Percentiles rank a stretch among this genome's conserved stretches.
phyloP scores from a whole-genome alignment of 2,888 invertebrate species.

The Heliconius sara region DNA sequence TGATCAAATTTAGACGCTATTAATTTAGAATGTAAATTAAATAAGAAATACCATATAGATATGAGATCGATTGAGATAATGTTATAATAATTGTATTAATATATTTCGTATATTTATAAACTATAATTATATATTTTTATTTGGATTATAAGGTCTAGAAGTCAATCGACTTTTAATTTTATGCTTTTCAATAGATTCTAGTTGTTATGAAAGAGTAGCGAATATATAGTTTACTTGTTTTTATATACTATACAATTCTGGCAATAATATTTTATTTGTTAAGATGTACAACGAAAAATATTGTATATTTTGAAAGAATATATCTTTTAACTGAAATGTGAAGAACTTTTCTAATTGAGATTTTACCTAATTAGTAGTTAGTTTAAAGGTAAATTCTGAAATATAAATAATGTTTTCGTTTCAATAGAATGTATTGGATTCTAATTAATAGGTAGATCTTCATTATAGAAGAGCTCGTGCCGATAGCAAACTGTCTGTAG shows the following conservation, averaged over 20 bases:
- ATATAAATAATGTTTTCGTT: no score
- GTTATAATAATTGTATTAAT: conserved; percentile 13
- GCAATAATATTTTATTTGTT: neutral
- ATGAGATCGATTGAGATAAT: conserved; percentile 14
- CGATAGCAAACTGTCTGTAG: no score
- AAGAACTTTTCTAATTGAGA: neutral
- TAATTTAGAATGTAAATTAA: conserved; percentile 27
- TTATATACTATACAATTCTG: neutral
- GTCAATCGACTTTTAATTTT: conserved; percentile 11
- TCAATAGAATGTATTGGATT: neutral
- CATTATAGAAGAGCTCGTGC: no score
- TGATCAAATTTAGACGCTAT: conserved; percentile 14
- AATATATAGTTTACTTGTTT: neutral
- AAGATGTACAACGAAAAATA: neutral
- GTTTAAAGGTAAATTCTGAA: no score
- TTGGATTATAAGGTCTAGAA: conserved; percentile 7
- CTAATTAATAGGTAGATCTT: neutral
- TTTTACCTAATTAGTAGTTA: no score
- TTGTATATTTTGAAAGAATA: neutral
- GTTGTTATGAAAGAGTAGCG: neutral
- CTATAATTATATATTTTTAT: conserved; percentile 17
- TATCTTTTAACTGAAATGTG: neutral
- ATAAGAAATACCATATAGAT: conserved; percentile 5
- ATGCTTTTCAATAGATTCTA: neutral
- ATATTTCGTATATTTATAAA: conserved; percentile 11